A percentile compares a stretch with the other conserved stretches of the same genome.
Evolutionary conservation across 2,888 invertebrate genomes (phyloP).

Genomic region (Scotopteryx bipunctaria): DNA sequence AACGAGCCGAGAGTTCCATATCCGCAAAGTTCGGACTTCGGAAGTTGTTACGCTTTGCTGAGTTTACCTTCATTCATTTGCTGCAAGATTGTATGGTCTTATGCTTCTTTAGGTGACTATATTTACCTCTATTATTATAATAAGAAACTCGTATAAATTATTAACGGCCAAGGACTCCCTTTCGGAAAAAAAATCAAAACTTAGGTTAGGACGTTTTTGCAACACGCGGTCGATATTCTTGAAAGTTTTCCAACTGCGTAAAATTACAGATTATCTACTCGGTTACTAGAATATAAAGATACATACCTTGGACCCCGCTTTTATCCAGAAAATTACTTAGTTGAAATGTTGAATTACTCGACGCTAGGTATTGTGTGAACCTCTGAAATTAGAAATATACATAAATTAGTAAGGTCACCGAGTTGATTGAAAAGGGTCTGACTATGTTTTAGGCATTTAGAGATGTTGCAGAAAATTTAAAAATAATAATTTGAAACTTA

Average conservation of each 20-base stretch:
- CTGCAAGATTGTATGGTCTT: not conserved
- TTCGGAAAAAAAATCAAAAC: no score
- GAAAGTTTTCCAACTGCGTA: no score
- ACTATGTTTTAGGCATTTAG: not conserved
- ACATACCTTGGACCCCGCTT: slow-evolving; percentile 97
- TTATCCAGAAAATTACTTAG: slow-evolving; percentile 99
- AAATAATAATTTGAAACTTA: not conserved
- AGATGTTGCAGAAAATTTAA: not conserved
- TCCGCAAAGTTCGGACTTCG: slow-evolving; percentile 14
- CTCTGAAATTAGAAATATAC: slow-evolving; percentile 86
- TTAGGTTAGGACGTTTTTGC: not conserved
- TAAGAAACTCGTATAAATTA: no score
- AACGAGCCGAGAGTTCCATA: slow-evolving; percentile 25
- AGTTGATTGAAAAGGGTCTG: slow-evolving; percentile 30
- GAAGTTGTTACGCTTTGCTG: slow-evolving; percentile 18
- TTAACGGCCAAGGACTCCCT: no score
- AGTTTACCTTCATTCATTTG: slow-evolving; percentile 3
- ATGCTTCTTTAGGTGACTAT: not conserved
- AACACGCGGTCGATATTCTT: not conserved
- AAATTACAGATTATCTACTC: no score
- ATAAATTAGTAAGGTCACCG: slow-evolving; percentile 19
- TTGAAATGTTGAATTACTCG: slow-evolving; percentile 99
- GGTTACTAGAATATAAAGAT: slow-evolving; percentile 28
- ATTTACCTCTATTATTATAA: not conserved
- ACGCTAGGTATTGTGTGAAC: slow-evolving; percentile 99